Base-by-base conservation (phyloP, 2,888 invertebrate species). In the Drosophila kambysellisi region DNA sequence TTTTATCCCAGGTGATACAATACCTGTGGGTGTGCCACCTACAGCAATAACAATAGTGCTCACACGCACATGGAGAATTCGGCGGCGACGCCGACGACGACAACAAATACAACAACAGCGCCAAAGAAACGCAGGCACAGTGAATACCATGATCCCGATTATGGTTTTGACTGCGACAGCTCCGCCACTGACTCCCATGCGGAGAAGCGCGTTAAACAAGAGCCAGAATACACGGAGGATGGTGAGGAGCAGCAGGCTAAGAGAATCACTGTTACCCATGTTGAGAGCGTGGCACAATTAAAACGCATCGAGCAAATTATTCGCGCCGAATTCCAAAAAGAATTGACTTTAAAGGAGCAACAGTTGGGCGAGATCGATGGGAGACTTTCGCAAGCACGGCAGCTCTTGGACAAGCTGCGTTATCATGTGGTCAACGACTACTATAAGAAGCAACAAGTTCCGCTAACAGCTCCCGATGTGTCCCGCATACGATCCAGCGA, bases 321-420 rank as follows among this genome's bases (percentile, higher is more conserved):
- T 37, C 94, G 95, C 79, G 94, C 94, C 68, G 96, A 97, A 92
- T 97, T 97, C 93, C 94, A 95, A 52, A 94, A 94, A 56, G 97
- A 97, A 92, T 93, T 97, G 15, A 94, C 94, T 56, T 91, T 93
- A 2, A 95, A 96, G 88, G 96, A 96, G 90, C 94, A 95, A 64
- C 97, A 97, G 93, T 94, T 97, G 17, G 94, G 95, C 72, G 93
- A 95, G 59, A 95, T 97, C 69, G 96, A 97, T 89, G 94, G 95
- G 72, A 94, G 95, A 92, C 94, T 95, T 82, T 94, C 94, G 43
- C 93, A 94, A 82, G 94, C 95, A 1, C 94, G 95, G 29, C 94
- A 94, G 80, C 92, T 95, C 7, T 87, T 95, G n/a, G 95, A 95
- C 82, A 92, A 95, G 46, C 91, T 95, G 17, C 94, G 95, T 17